Conservation (phyloP, 2,888 invertebrate species). For the Drosophila paramelanica region DNA sequence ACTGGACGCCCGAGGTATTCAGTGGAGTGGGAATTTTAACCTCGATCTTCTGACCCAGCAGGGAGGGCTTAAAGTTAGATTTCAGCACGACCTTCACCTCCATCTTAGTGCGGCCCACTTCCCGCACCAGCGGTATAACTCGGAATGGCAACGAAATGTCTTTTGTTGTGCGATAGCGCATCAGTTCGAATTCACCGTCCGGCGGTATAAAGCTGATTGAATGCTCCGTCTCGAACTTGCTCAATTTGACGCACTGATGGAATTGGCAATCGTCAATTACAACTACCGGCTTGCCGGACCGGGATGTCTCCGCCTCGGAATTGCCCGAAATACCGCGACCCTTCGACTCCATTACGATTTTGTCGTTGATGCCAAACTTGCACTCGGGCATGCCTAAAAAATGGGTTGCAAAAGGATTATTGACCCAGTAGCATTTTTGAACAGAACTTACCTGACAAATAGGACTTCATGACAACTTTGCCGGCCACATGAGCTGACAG, state of each 20-base stretch:
- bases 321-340: constrained; percentile 91
- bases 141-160: constrained; percentile 99
- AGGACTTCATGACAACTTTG: constrained; percentile 99
- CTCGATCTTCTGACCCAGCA: constrained; percentile 99
- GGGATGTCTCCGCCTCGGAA: constrained; percentile 91
- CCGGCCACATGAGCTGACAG: constrained; percentile 99
- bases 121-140: constrained; percentile 98
- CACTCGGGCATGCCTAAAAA: constrained; percentile 98
- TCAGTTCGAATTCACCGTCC: constrained; percentile 99
- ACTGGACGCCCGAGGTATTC: constrained; percentile 99
- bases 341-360: constrained; percentile 98
- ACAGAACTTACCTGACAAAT: constrained; percentile 89
- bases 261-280: constrained; percentile 99
- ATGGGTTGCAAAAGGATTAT: not conserved
- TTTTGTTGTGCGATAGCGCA: constrained; percentile 99
- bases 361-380: constrained; percentile 99
- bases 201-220: constrained; percentile 99
- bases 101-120: constrained; percentile 99
- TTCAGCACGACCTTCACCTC: constrained; percentile 99
- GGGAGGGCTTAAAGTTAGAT: constrained; percentile 99
- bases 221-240: constrained; percentile 99
- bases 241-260: constrained; percentile 99
- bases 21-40: constrained; percentile 99
- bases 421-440: not conserved
- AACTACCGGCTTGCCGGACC: constrained; percentile 99